These are phyloP conservation scores for Apamea monoglypha DNA, from an alignment of 2,888 invertebrate species.

Conservation along the genomic window DNA sequence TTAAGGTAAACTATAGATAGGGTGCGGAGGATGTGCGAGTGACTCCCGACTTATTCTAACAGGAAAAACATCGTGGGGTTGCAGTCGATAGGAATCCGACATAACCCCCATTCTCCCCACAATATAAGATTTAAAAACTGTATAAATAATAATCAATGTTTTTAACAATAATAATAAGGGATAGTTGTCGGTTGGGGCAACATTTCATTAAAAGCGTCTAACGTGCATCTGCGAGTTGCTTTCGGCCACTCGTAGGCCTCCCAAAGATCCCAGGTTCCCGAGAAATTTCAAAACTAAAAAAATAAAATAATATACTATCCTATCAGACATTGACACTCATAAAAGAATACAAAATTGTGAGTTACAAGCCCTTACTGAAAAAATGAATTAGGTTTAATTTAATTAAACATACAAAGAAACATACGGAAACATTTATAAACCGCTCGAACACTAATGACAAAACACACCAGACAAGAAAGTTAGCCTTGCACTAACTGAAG, in stretches of 20 bases:
- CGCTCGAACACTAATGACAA: constrained; percentile 27
- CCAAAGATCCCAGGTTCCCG: background rate
- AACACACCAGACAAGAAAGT: constrained; percentile 9
- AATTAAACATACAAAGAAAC: background rate
- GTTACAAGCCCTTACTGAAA: background rate
- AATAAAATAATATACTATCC: background rate
- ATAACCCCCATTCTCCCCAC: background rate
- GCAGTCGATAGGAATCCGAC: background rate
- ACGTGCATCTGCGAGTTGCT: background rate
- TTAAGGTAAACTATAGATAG: background rate
- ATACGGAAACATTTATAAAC: background rate
- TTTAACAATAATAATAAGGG: background rate
- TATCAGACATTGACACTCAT: background rate
- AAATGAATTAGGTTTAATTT: background rate
- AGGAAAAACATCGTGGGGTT: background rate
- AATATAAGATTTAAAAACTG: background rate
- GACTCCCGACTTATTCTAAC: background rate
- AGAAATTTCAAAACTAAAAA: background rate
- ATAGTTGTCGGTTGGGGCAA: too few species aligned
- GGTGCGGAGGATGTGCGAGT: background rate
- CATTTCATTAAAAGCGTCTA: background rate
- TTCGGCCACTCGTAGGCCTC: background rate
- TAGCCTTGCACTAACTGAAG: constrained; percentile 45
- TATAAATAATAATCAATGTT: background rate
- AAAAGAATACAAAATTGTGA: background rate